Evolutionary conservation across 2,888 invertebrate species (phyloP), one percentile per base, ranked within the genome.

Genomic region (Meganola albula): DNA sequence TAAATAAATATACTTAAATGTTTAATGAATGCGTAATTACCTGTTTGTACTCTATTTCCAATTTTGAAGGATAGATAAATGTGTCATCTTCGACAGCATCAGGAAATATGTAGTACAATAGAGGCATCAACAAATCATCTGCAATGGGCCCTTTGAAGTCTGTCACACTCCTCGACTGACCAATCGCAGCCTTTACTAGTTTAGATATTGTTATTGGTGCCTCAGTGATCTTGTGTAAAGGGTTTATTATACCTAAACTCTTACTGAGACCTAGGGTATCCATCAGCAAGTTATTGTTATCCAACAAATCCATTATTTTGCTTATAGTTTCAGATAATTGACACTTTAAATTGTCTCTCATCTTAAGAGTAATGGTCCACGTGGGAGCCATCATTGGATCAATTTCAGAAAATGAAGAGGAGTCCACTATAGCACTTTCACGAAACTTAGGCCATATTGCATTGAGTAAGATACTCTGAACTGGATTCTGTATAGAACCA

Each of bases 341-440:
- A 64, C 94, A 95, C 11, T 90, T 87, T 0, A 93, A 90, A 33
- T 91, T 88, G 9, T 91, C 89, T 11, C 90, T 88, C 74, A 91
- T 89, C 64, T 89, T 88, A 5, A 91, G 83, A 44, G 90, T 89
- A 8, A 91, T 80, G 1, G 90, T 90, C 97, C 97, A 97, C 34
- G 90, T 88, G 0, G 94, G 94, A 59, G 97, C 89, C 88, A 83
- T 80, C 18, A 82, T 58, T 27, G 98, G 96, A 66, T 97, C 93
- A 57, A 98, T 92, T 71, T 97, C 96, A 10, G 94, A 92, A 72
- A 94, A 95, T 44, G 90, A 90, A 50, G 94, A 93, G 42, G 93
- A 94, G 66, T 99, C 98, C 1, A 96, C 91, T 12, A 96, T 91
- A 37, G 94, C 89, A 67, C 93, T 92, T 70, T 97, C 97, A 2